These are phyloP conservation scores for Diadophis punctatus DNA, from an alignment of 2,113 vertebrate species.

Conservation along the genomic window DNA sequence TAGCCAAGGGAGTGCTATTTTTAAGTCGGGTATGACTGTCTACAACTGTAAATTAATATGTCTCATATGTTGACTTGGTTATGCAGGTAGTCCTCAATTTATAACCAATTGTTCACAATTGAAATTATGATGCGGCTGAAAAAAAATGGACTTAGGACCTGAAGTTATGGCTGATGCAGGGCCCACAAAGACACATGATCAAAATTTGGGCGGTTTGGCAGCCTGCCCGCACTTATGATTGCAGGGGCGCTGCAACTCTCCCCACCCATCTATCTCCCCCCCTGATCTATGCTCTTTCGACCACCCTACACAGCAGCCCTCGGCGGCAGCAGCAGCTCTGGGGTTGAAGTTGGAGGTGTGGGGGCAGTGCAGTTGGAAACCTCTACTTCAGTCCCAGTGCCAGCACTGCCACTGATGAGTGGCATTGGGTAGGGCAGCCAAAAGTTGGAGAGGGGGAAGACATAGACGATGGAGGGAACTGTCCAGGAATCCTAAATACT, in stretches of 20 bases:
- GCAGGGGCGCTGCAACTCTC: not conserved
- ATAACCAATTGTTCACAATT: not conserved
- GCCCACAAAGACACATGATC: not conserved
- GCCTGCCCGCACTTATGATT: not conserved
- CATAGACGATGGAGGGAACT: not conserved
- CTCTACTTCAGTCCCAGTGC: not conserved
- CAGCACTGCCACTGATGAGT: not conserved
- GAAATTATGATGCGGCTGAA: too few relatives aligned
- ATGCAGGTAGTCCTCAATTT: not conserved
- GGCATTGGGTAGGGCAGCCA: not conserved
- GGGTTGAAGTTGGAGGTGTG: not conserved
- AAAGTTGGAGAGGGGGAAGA: not conserved
- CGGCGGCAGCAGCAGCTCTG: too few relatives aligned
- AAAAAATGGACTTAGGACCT: not conserved
- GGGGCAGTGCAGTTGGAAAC: not conserved
- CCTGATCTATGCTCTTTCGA: not conserved
- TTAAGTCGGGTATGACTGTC: not conserved
- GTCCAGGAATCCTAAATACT: too few relatives aligned
- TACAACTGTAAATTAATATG: not conserved
- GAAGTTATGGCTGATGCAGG: not conserved
- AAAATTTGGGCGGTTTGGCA: not conserved
- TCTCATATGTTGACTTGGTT: not conserved
- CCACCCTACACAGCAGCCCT: too few relatives aligned
- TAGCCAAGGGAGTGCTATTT: not conserved
- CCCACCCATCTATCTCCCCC: not conserved